Base-by-base conservation (phyloP, 2,888 invertebrate genomes). In the Drosophila nr. perissopoda region DNA sequence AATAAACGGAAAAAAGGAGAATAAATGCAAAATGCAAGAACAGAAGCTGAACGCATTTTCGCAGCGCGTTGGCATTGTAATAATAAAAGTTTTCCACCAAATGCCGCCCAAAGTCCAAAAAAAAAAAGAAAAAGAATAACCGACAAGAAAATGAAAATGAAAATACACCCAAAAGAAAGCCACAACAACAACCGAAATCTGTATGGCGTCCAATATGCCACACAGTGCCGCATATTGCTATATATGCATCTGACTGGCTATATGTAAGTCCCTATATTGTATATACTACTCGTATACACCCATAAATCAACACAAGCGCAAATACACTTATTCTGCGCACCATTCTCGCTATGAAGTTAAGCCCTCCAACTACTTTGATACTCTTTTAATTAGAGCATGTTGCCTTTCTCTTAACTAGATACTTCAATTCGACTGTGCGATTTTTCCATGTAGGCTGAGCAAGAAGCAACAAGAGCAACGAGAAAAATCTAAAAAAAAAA, bases 41-140 rank as follows among this genome's bases (percentile, higher is more conserved):
- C 74, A 64, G 59, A 72, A 76, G 67, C 78, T 76, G 76, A 84
- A 85, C 87, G 84, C 87, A 86, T 86, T 84, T 85, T 82, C 87
- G 62, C 66, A 74, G 76, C 56, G 64, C 80, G 51, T 70, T 71
- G 29, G 70, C 69, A 78, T 74, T 82, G 84, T 77, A 85, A 86
- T 86, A 85, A 84, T 81, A 86, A 85, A 86, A 84, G 81, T 86
- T 82, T 80, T 73, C 54, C 66, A 5, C 69, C 76, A 69, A 63
- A 49, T 51, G 48, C 53, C 72, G 45, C 64, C 78, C 71, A 67
- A 63, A 71, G 58, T 34, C 64, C 48, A 57, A 68, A 77, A 70
- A 56, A 60, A 21, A 21, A n/a, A 33, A 58, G 10, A 33, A 21
- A 54, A 45, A 42, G 29, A 52, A 25, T 45, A 60, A 72, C 29